Evolutionary conservation across 2,888 invertebrate species (phyloP), one percentile per base, ranked within the genome.

Genomic region (Pseudolycoriella hygida): DNA sequence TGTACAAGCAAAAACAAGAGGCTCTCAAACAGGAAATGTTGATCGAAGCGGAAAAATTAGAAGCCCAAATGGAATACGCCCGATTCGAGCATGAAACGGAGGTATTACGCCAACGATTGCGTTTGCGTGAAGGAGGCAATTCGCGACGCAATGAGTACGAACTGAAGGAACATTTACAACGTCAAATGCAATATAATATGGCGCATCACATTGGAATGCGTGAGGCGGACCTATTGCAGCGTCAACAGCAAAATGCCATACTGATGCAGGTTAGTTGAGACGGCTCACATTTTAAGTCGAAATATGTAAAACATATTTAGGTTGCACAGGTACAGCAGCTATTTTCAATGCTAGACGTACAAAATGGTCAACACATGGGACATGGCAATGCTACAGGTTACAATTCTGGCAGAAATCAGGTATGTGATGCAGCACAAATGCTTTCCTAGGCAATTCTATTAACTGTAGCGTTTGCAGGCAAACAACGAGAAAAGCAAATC

Each of bases 51-150:
- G 87, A 92, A 51, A 92, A 93, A 56, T 70, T 97, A 5, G 90
- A 94, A 58, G 88, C 89, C 39, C 94, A 97, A 65, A 93, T 96
- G 92, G 93, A 94, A 63, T 86, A 84, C 61, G 93, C 93, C 5
- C 79, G 84, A 64, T 92, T 90, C 63, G 97, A 97, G 67, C 93
- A 96, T 63, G 96, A 97, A 67, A 94, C 96, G 2, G 92, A 94
- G 67, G 69, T 90, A 63, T 72, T 97, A 41, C 75, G 96, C 56
- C 88, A 93, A 72, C 92, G 80, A n/a, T 31, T 43, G 42, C 14
- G 14, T 30, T 14, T 43, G 25, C 31, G 89, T 46, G 89, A n/a
- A 77, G 76, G 89, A 67, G 62, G 90, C 52, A 75, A 87, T 17
- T 78, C 80, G 60, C 76, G 89, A 46, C 89, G 90, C 67, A 76